Conservation (phyloP, 23 tunicate genomes). For the Oikopleura albicans region DNA sequence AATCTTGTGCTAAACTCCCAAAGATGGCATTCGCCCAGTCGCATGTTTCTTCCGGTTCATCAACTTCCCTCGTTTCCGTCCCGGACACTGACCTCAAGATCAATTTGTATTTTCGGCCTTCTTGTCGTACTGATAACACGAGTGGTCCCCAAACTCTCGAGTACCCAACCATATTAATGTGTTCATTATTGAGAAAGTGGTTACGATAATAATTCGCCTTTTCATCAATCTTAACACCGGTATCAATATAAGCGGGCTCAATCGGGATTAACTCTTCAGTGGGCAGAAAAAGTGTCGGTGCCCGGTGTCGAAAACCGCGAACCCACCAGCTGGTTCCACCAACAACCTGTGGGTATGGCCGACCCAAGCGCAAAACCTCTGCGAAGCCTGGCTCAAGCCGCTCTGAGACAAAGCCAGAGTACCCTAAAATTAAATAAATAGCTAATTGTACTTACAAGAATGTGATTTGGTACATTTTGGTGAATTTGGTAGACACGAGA, state of each 20-base stretch:
- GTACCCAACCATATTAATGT: not conserved
- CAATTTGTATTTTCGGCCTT: not conserved
- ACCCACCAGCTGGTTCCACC: not conserved
- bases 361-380: not conserved
- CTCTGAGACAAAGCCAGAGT: not conserved
- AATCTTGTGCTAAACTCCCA: not conserved
- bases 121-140: not conserved
- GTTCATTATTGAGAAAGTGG: not conserved
- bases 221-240: not conserved
- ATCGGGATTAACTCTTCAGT: not conserved
- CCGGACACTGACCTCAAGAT: not conserved
- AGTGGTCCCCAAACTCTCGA: slow-evolving; percentile 9
- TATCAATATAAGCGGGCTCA: not conserved
- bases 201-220: not conserved
- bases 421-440: too few species aligned
- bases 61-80: not conserved
- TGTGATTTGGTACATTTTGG: too few species aligned
- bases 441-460: too few species aligned
- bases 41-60: not conserved
- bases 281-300: slow-evolving; percentile 6
- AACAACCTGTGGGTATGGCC: not conserved
- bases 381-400: slow-evolving; percentile 11
- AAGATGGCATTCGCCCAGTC: not conserved
- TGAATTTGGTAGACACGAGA: too few species aligned
- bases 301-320: slow-evolving; percentile 13